Conservation (phyloP, 2,888 invertebrate species). For the Stictocephala bisonia region DNA sequence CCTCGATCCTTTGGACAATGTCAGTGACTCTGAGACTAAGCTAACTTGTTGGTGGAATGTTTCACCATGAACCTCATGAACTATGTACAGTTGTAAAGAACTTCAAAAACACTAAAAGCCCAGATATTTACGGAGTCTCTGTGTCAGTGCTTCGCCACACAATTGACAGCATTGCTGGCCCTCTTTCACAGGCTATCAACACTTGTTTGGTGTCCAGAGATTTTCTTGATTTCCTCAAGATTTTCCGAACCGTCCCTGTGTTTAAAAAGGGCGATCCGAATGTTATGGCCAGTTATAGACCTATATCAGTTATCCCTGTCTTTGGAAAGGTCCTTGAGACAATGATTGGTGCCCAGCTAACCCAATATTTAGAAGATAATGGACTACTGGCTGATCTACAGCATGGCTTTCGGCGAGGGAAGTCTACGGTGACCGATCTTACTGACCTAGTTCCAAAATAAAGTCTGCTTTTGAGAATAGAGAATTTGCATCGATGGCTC, state of each 20-base stretch:
- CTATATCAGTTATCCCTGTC: not conserved
- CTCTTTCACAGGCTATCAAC: not conserved
- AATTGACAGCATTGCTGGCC: not conserved
- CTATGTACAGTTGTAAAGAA: not conserved
- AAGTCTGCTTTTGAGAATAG: too few species aligned
- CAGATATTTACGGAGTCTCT: not conserved
- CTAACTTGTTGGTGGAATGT: not conserved
- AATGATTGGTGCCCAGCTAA: too few species aligned
- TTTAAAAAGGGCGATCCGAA: not conserved
- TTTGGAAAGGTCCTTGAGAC: not conserved
- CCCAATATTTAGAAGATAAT: too few species aligned
- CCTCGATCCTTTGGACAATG: not conserved
- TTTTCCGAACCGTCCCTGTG: not conserved
- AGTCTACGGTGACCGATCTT: too few species aligned
- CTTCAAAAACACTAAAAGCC: not conserved
- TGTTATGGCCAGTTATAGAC: not conserved
- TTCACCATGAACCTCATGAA: too few species aligned
- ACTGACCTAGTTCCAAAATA: too few species aligned
- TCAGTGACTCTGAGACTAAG: not conserved
- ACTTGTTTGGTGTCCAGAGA: not conserved
- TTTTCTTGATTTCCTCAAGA: not conserved
- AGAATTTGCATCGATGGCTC: too few species aligned
- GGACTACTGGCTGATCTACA: too few species aligned
- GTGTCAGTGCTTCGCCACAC: not conserved
- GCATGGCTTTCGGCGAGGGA: too few species aligned